These are phyloP conservation scores for Ailuropoda melanoleuca DNA, from an alignment of 2,113 vertebrate genomes.

Conservation along the genomic window DNA sequence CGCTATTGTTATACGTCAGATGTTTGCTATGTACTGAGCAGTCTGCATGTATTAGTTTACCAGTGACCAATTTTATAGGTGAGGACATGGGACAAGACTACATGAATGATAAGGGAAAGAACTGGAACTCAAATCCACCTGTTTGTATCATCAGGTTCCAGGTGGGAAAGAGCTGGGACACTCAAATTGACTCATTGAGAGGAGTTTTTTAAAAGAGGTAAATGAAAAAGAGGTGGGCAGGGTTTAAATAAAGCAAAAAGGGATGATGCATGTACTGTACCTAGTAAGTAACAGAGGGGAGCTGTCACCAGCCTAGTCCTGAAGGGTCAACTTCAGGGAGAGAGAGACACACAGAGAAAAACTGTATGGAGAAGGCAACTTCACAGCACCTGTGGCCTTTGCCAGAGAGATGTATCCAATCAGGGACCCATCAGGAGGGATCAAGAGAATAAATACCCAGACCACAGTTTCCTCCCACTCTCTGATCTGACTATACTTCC, in stretches of 20 bases:
- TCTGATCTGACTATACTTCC: not conserved
- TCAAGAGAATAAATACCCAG: not conserved
- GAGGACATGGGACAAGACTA: not conserved
- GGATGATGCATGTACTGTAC: no score
- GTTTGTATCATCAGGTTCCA: not conserved
- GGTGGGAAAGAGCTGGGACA: not conserved
- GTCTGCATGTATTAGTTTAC: not conserved
- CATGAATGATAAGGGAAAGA: not conserved
- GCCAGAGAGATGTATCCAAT: not conserved
- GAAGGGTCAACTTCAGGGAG: not conserved
- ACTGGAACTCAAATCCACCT: not conserved
- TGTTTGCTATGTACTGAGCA: not conserved
- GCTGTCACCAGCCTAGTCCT: not conserved
- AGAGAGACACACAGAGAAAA: not conserved
- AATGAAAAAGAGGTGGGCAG: not conserved
- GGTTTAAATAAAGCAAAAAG: not conserved
- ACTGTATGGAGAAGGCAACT: not conserved
- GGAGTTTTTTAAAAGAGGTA: not conserved
- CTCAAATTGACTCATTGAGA: not conserved
- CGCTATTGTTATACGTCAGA: fast-evolving
- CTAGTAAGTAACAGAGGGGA: not conserved
- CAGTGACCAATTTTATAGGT: not conserved
- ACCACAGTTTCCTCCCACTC: not conserved
- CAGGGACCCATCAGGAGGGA: not conserved
- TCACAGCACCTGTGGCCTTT: not conserved